Percentiles rank a stretch among this genome's conserved stretches.
Conservation (phyloP, 1,140 invertebrate genomes). For the Charaxes varanes region DNA sequence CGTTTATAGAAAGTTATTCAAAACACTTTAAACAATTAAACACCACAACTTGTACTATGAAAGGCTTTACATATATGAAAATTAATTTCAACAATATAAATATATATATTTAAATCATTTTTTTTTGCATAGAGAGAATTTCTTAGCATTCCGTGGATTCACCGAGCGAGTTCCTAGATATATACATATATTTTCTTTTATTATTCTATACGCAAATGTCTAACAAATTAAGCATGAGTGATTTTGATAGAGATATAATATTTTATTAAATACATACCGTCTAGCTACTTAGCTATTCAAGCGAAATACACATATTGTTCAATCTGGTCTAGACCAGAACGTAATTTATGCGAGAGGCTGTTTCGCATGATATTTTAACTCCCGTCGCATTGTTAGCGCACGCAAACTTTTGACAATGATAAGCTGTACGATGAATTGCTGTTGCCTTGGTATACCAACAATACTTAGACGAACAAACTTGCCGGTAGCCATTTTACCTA, state of each 20-base stretch:
- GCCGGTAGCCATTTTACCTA: background rate
- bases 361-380: conserved; percentile 19
- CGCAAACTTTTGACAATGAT: conserved; percentile 25
- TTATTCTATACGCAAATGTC: conserved; percentile 1
- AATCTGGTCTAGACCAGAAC: conserved; percentile 23
- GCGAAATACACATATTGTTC: conserved; percentile 22
- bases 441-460: conserved; percentile 12
- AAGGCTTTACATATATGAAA: too few species aligned
- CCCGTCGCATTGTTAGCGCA: conserved; percentile 25
- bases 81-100: too few species aligned
- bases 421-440: conserved; percentile 24
- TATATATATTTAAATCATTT: too few species aligned
- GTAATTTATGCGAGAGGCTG: conserved; percentile 25
- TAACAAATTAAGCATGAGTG: background rate
- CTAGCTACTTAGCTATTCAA: conserved; percentile 22
- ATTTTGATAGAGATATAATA: conserved; percentile 17
- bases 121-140: background rate
- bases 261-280: conserved; percentile 9
- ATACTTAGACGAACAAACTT: conserved; percentile 5
- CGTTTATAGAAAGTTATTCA: too few species aligned
- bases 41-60: too few species aligned
- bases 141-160: background rate
- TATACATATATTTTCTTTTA: background rate
- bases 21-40: too few species aligned
- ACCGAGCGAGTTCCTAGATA: background rate